A percentile compares a stretch with the other conserved stretches of the same genome.
Conservation (phyloP, 2,888 invertebrate genomes). For the Scaptodrosophila latifasciaeformis region DNA sequence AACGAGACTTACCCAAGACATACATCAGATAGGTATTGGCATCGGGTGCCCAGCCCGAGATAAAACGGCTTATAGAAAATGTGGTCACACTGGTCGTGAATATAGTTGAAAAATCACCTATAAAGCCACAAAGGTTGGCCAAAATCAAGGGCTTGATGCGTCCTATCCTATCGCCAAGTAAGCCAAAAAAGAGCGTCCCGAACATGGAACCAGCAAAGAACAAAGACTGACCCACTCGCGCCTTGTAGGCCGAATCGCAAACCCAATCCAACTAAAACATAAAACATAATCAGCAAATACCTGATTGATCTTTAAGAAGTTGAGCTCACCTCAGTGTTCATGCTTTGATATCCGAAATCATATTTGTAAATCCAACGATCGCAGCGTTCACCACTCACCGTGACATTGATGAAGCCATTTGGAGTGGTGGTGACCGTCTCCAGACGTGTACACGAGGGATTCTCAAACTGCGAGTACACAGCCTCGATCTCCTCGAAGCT, state of each 20-base stretch:
- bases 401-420: conserved; percentile 38
- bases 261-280: conserved; percentile 77
- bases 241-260: conserved; percentile 78
- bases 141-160: conserved; percentile 77
- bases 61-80: conserved; percentile 77
- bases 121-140: conserved; percentile 76
- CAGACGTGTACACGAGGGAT: conserved; percentile 66
- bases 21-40: conserved; percentile 79
- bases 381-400: conserved; percentile 66
- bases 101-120: conserved; percentile 77
- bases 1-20: conserved; percentile 75
- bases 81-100: conserved; percentile 73
- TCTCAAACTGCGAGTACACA: conserved; percentile 60
- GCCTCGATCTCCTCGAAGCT: conserved; percentile 52
- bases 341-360: conserved; percentile 77
- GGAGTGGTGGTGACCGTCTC: conserved; percentile 37
- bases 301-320: neutral
- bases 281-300: neutral
- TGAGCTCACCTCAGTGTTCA: conserved; percentile 78
- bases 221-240: conserved; percentile 78
- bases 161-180: conserved; percentile 77
- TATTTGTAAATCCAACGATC: conserved; percentile 78
- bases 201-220: conserved; percentile 79
- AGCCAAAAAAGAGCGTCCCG: conserved; percentile 77
- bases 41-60: conserved; percentile 79